Base-by-base conservation (phyloP, 2,797 vertebrate species). In the Pipistrellus pygmaeus region DNA sequence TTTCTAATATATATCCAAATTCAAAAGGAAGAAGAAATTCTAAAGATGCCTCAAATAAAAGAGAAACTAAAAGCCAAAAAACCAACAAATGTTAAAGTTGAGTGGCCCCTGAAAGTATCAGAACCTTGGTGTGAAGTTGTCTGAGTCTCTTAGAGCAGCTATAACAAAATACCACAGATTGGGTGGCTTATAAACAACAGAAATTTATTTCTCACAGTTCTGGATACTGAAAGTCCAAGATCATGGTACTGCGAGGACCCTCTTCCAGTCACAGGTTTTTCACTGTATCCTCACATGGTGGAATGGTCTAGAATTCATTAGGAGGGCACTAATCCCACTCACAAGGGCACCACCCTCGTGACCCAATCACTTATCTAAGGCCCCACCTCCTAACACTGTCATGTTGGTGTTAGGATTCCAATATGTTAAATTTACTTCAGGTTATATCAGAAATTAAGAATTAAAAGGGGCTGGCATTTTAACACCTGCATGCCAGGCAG, bases 21-120 rank as follows among this genome's bases (percentile, higher is more conserved):
- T 91, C 25, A 76, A 77, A 95, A 60, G 30, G 30, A 76, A 71
- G 32, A 86, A 55, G 60, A 23, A 71, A 76, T 85, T 88, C 46
- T 90, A 53, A 41, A 62, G 38, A 60, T 32, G 35, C 32, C 23
- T 12, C 32, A 35, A 75, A 68, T 91, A 48, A 75, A 93, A 68
- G 46, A 75, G 41, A 20, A 83, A 69, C 44, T 68, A 68, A 91
- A 90, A 75, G 20, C 18, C 64, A 30, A 13, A 76, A 17, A 77
- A 46, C 23, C 84, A 93, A 25, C 17, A 66, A 44, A n/a, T 48
- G 25, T 64, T 51, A 18, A n/a, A 21, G 18, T 64, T 81, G 60
- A 85, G 18, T n/a, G 27, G 3, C 27, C 30, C 44, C 62, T 60
- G 41, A 12, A 51, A 30, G 13, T 68, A 21, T 83, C 55, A 69